Evolutionary conservation across 1,140 invertebrate genomes (phyloP), one percentile per base, ranked within the genome.

Genomic region (Riptortus pedestris): DNA sequence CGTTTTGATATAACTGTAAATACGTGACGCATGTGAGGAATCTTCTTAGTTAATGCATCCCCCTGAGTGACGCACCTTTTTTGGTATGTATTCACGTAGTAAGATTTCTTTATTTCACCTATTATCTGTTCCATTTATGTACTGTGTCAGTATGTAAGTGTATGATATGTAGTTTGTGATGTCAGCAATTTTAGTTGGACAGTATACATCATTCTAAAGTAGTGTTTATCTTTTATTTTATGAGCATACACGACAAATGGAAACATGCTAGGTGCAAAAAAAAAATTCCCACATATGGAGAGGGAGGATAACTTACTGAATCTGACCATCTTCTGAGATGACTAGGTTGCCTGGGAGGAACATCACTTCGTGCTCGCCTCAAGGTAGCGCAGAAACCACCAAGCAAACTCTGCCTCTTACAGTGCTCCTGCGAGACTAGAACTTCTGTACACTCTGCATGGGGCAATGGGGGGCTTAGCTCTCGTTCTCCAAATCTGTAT

Each of bases 361-460:
- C 63, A 43, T 72, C 71, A 57, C 67, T 68, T 63, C 70, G 70
- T 27, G 70, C 67, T 68, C 75, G 73, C 60, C 79, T 75, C 33
- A 83, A 72, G 3, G 80, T 80, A 71, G 80, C 82, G 59, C 77
- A 75, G 71, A 83, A 81, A 69, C 81, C 82, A 67, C 82, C 80
- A 68, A 83, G 75, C 67, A 83, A 78, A 67, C 77, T 76, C 69
- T 71, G 45, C n/a, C 60, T 62, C 58, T 62, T 43, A 22, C 59
- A 31, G 29, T 62, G 67, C 65, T 57, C 70, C 66, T 68, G 59
- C 26, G 51, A 58, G 60, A 66, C 65, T 28, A 57, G 43, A 27
- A 66, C 45, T 60, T 60, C 38, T 9, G 65, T 29, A 58, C 65
- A 62, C 33, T 66, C 65, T 14, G 51, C 51, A 16, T 55, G 61